A percentile compares a stretch with the other conserved stretches of the same genome.
These are phyloP conservation scores for Tretioscincus oriximinensis DNA, from an alignment of 2,113 vertebrate genomes.

Conservation along the genomic window DNA sequence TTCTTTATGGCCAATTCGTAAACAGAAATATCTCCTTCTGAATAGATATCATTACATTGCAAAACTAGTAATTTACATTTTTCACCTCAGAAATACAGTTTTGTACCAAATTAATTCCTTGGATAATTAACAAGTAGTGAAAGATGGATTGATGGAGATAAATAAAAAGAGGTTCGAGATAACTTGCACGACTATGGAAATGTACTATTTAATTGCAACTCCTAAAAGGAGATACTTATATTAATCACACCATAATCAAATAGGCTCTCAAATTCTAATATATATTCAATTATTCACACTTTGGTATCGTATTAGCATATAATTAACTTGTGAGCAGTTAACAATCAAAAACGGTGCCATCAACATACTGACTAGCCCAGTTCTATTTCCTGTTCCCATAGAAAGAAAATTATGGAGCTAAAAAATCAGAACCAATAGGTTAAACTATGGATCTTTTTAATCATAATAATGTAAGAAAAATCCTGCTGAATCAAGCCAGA, in stretches of 20 bases:
- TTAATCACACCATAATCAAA: slow-evolving; percentile 14
- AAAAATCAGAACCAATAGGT: too few species aligned
- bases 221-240: slow-evolving; percentile 4
- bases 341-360: background rate
- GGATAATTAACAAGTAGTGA: background rate
- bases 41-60: background rate
- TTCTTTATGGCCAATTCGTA: slow-evolving; percentile 13
- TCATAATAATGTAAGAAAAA: too few species aligned
- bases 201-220: slow-evolving; percentile 14
- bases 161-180: slow-evolving; percentile 10
- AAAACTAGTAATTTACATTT: slow-evolving; percentile 12
- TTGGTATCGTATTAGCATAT: background rate
- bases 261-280: slow-evolving; percentile 12
- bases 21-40: background rate
- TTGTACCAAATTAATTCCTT: slow-evolving; percentile 10
- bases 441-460: too few species aligned
- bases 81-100: background rate
- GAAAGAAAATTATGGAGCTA: background rate
- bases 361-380: background rate
- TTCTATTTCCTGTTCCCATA: background rate
- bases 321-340: background rate
- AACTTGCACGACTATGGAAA: background rate
- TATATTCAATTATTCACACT: slow-evolving; percentile 16
- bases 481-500: too few species aligned
- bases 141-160: background rate